Evolutionary conservation across 2,113 vertebrate species (phyloP).

Genomic region (Neogobius melanostomus): DNA sequence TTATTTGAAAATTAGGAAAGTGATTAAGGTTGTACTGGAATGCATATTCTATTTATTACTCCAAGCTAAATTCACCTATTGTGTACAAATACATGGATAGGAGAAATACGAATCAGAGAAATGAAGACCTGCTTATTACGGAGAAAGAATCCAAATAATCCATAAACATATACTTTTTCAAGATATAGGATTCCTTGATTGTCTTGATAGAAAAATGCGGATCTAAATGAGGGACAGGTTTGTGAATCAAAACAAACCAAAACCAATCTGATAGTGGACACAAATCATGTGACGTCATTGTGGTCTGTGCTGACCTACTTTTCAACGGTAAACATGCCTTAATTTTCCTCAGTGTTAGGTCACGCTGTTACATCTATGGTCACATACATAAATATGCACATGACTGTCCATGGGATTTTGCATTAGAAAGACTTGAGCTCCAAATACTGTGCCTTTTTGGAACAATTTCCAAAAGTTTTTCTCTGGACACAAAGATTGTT

Average conservation of each 20-base stretch:
- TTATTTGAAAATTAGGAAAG: too few species aligned
- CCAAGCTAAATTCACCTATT: background rate
- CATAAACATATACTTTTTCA: too few species aligned
- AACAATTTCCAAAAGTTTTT: conserved; percentile 13
- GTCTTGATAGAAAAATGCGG: too few species aligned
- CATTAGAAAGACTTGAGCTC: background rate
- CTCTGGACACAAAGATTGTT: conserved; percentile 4
- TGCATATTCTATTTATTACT: too few species aligned
- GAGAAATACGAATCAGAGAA: background rate
- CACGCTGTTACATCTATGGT: background rate
- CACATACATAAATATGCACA: background rate
- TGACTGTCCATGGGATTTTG: background rate
- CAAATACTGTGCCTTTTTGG: conserved; percentile 27
- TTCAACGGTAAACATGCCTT: background rate
- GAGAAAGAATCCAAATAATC: too few species aligned
- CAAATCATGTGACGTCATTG: background rate
- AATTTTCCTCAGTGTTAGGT: background rate
- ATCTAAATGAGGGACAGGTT: background rate
- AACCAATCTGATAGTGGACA: background rate
- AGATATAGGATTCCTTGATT: too few species aligned
- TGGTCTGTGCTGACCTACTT: background rate
- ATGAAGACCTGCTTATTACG: too few species aligned
- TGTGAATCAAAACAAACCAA: background rate
- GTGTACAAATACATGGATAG: background rate
- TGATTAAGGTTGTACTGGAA: too few species aligned